Percentiles rank a stretch among this genome's conserved stretches.
Conservation (phyloP, 2,113 vertebrate species). For the Muntiacus muntjak region DNA sequence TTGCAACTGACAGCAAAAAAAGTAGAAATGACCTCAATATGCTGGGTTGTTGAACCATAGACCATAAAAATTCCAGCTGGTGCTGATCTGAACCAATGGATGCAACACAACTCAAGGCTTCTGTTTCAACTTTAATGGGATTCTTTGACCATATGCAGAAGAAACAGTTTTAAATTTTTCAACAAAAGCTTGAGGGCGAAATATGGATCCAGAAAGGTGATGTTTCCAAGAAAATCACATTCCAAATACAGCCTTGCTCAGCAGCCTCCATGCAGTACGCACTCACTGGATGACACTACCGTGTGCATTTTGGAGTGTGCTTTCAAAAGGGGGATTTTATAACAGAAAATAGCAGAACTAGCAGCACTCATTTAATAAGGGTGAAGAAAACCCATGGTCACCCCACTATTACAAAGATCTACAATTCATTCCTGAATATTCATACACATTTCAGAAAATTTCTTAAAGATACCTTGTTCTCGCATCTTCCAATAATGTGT, state of each 20-base stretch:
- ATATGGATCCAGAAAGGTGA: background rate
- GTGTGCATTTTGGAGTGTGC: accelerated
- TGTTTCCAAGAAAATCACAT: background rate
- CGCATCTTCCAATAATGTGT: background rate
- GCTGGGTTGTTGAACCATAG: conserved; percentile 5
- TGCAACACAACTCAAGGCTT: background rate
- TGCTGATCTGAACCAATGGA: conserved; percentile 12
- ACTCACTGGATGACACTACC: background rate
- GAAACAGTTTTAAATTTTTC: conserved; percentile 20
- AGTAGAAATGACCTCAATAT: conserved; percentile 54
- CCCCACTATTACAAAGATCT: background rate
- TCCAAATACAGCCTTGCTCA: background rate
- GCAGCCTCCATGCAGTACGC: accelerated
- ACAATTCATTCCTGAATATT: background rate
- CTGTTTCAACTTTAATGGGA: conserved; percentile 30
- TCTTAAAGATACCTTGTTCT: background rate
- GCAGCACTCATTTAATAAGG: background rate
- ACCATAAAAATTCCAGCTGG: conserved; percentile 54
- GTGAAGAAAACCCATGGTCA: background rate
- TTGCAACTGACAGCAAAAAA: background rate
- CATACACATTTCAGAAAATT: background rate
- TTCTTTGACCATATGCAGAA: background rate
- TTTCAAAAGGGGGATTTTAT: background rate
- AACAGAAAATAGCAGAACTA: background rate
- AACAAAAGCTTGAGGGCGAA: background rate